Conservation (phyloP, 1,140 invertebrate species). For the Drosophila saltans region DNA sequence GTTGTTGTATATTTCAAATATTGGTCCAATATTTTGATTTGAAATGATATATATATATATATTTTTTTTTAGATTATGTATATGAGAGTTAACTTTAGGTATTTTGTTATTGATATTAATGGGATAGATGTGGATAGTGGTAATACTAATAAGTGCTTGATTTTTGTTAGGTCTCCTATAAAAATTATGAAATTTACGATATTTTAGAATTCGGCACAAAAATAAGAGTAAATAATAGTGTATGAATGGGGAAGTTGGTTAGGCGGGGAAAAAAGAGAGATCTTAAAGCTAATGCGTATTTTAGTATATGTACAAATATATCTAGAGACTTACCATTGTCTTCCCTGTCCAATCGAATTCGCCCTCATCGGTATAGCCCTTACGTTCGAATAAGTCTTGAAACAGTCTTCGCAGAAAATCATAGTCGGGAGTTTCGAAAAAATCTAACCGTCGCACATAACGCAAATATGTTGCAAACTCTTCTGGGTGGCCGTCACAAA, state of each 20-base stretch:
- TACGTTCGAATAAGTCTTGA: conserved; percentile 96
- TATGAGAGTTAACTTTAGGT: conserved; percentile 8
- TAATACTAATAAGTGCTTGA: conserved; percentile 44
- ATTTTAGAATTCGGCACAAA: conserved; percentile 61
- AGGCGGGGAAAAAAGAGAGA: neutral
- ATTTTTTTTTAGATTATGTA: neutral
- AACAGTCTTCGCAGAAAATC: conserved; percentile 98
- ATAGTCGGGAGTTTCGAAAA: conserved; percentile 99
- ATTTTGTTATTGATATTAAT: conserved; percentile 7
- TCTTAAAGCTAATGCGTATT: neutral
- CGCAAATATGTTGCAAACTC: conserved; percentile 98
- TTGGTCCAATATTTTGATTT: neutral
- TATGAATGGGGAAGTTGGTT: neutral
- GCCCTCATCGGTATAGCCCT: conserved; percentile 96
- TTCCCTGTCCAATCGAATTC: conserved; percentile 99
- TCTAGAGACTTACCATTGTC: conserved; percentile 89
- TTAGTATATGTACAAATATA: neutral
- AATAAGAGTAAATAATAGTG: conserved; percentile 19
- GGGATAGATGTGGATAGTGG: conserved; percentile 27
- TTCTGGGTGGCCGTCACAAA: conserved; percentile 99
- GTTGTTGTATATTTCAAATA: neutral
- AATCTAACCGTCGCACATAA: conserved; percentile 98
- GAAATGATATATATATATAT: no score
- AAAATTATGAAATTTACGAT: conserved; percentile 48
- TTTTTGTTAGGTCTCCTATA: conserved; percentile 66